These are phyloP conservation scores for Tenualosa thibaudeaui DNA, from an alignment of 2,797 vertebrate species.

Conservation along the genomic window DNA sequence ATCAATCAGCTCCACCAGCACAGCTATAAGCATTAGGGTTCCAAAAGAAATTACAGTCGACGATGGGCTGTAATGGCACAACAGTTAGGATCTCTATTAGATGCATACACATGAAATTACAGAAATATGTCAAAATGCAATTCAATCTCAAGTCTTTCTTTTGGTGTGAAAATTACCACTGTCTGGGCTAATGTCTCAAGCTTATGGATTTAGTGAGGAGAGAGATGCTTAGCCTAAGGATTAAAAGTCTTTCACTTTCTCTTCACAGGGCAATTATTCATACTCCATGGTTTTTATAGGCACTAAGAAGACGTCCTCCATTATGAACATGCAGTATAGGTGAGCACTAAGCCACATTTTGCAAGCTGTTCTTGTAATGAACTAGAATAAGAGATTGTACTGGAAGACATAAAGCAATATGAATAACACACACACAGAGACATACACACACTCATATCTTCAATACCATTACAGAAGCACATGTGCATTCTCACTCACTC, in stretches of 20 bases:
- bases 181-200: conserved; percentile 42
- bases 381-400: neutral
- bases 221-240: conserved; percentile 34
- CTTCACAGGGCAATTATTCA: conserved; percentile 39
- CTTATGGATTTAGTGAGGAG: conserved; percentile 47
- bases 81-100: neutral
- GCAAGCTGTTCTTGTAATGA: conserved; percentile 20
- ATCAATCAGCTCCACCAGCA: neutral
- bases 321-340: conserved; percentile 40
- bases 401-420: neutral
- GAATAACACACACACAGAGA: neutral
- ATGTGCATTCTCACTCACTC: conserved; percentile 7
- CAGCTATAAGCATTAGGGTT: neutral
- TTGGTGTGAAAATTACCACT: conserved; percentile 37
- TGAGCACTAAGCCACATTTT: conserved; percentile 10
- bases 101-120: neutral
- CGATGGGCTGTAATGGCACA: neutral
- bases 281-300: conserved; percentile 51
- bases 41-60: neutral
- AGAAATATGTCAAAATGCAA: neutral
- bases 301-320: conserved; percentile 36
- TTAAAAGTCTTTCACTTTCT: conserved; percentile 37
- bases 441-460: neutral
- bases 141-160: neutral
- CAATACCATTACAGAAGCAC: neutral